A percentile compares a stretch with the other conserved stretches of the same genome.
Conservation (phyloP, 2,797 vertebrate species). For the Helarctos malayanus region DNA sequence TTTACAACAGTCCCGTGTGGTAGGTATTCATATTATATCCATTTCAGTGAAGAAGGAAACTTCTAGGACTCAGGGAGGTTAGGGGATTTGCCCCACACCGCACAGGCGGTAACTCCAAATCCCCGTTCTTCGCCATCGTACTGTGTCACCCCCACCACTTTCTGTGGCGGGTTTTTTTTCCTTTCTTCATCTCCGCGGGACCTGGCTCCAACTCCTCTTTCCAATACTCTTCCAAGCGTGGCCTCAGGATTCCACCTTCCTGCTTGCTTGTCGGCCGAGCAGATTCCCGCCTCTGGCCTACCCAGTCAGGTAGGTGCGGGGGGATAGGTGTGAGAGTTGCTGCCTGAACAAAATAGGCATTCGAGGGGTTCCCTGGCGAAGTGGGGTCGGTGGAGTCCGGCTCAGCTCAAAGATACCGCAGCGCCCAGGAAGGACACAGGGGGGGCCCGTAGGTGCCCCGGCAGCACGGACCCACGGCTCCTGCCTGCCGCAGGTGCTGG, state of each 20-base stretch:
- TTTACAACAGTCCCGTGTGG: not conserved
- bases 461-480: not conserved
- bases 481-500: not conserved
- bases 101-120: not conserved
- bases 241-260: not conserved
- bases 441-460: not conserved
- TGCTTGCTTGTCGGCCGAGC: not conserved
- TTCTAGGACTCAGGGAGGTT: not conserved
- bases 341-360: not conserved
- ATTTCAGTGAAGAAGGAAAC: slow-evolving; percentile 22
- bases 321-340: not conserved
- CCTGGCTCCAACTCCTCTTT: not conserved
- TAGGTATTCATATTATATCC: not conserved
- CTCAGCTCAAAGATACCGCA: not conserved
- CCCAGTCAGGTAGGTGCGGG: not conserved
- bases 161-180: slow-evolving; percentile 19
- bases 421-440: not conserved
- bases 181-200: not conserved
- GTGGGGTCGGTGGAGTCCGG: not conserved
- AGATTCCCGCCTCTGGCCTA: not conserved
- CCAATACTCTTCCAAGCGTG: not conserved
- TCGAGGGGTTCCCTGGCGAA: not conserved
- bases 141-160: not conserved
- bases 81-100: not conserved
- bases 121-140: not conserved